Percentiles rank a stretch among this genome's conserved stretches.
phyloP scores from a whole-genome alignment of 2,888 invertebrate species.

The Melangyna quadrimaculata region DNA sequence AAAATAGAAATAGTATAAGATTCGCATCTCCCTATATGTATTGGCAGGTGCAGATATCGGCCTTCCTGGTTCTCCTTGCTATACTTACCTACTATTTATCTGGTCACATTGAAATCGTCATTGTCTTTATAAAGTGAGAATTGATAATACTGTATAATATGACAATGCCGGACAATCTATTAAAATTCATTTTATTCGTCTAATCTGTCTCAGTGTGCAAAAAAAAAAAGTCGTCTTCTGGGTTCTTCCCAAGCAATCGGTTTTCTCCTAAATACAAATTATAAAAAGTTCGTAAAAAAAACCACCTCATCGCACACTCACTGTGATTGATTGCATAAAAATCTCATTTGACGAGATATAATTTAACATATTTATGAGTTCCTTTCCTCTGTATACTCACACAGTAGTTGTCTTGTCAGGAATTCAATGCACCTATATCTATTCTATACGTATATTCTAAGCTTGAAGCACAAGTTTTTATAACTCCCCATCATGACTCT shows the following conservation, averaged over 20 bases:
- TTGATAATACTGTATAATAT: conserved; percentile 29
- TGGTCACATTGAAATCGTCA: conserved; percentile 25
- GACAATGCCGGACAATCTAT: conserved; percentile 27
- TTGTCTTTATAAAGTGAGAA: neutral
- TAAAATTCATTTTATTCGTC: conserved; percentile 41
- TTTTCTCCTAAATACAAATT: neutral
- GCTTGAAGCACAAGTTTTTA: conserved; percentile 37
- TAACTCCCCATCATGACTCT: conserved; percentile 24
- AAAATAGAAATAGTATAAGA: neutral
- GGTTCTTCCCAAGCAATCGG: conserved; percentile 24
- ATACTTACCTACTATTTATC: conserved; percentile 26
- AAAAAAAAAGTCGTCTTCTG: neutral
- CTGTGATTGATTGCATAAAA: conserved; percentile 73
- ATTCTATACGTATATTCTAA: neutral
- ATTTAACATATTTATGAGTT: conserved; percentile 73
- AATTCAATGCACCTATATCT: conserved; percentile 15
- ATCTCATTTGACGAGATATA: conserved; percentile 73
- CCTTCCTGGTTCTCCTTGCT: conserved; percentile 44
- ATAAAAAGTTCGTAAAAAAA: conserved; percentile 30
- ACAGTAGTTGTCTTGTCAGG: conserved; percentile 49
- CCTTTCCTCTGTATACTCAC: neutral
- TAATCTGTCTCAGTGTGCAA: conserved; percentile 30
- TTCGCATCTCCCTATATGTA: neutral
- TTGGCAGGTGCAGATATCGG: neutral
- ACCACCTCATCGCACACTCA: conserved; percentile 55